A percentile compares a stretch with the other conserved stretches of the same genome.
Evolutionary conservation across 2,888 invertebrate genomes (phyloP).

Genomic region (Drosophila greeni): DNA sequence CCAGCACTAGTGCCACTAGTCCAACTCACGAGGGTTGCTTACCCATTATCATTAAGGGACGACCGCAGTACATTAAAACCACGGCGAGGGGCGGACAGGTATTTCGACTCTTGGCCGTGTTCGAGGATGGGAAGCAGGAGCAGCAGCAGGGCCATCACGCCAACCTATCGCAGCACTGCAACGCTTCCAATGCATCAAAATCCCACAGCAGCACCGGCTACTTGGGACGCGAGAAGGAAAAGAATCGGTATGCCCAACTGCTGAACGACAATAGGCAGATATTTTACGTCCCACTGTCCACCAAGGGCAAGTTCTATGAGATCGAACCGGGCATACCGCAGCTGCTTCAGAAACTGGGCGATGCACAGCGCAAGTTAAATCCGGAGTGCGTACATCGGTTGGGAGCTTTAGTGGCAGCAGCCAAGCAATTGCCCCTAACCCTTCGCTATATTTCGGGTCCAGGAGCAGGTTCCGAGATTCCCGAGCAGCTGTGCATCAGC

Average conservation of each 20-base stretch:
- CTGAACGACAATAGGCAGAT: slow-evolving; percentile 86
- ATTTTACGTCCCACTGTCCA: slow-evolving; percentile 87
- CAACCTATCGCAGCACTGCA: slow-evolving; percentile 34
- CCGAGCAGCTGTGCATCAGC: slow-evolving; percentile 76
- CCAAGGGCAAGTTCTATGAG: slow-evolving; percentile 87
- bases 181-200: slow-evolving; percentile 40
- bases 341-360: slow-evolving; percentile 75
- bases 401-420: slow-evolving; percentile 72
- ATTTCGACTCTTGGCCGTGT: slow-evolving; percentile 85
- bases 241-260: slow-evolving; percentile 85
- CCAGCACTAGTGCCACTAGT: slow-evolving; percentile 63
- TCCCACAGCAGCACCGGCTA: slow-evolving; percentile 48
- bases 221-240: slow-evolving; percentile 77
- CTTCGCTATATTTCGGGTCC: slow-evolving; percentile 78
- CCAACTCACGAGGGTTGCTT: slow-evolving; percentile 72
- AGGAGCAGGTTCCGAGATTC: slow-evolving; percentile 69
- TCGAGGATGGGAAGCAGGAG: slow-evolving; percentile 83
- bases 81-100: slow-evolving; percentile 86
- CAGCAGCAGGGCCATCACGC: slow-evolving; percentile 44
- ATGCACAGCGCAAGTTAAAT: slow-evolving; percentile 75
- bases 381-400: slow-evolving; percentile 78
- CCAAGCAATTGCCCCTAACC: slow-evolving; percentile 74
- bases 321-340: slow-evolving; percentile 82
- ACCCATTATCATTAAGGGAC: slow-evolving; percentile 60
- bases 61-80: slow-evolving; percentile 83